Base-by-base conservation (phyloP, 2,888 invertebrate species). In the Ichneumon xanthorius region DNA sequence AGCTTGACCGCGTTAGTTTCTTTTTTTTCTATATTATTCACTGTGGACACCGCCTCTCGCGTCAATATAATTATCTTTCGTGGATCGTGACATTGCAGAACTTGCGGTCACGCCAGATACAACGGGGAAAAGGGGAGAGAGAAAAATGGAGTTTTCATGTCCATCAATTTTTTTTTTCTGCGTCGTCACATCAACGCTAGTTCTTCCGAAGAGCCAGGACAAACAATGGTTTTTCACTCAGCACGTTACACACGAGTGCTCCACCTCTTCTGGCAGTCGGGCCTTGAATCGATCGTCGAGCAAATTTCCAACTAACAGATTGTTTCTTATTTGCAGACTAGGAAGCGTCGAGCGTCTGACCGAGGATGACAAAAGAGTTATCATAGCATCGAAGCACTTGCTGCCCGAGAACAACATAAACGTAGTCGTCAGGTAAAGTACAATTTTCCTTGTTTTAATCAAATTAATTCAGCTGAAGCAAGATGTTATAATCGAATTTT, bases 371-470 rank as follows among this genome's bases (percentile, higher is more conserved):
- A 94, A 93, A 88, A 93, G 94, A 88, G 94, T 95, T 86, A 94
- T 95, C 72, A 84, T 88, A 58, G 94, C 95, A 3, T 94, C 94
- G 72, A 94, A 93, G 88, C 95, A 95, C 88, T 94, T 95, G 48
- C 89, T 92, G 82, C 95, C 95, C 37, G 97, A 97, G 90, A 98
- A 98, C 92, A 98, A 97, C 91, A 98, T 98, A 90, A 98, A 98
- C 93, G 98, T 98, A 11, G 98, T 98, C 45, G 96, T 98, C 87
- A 96, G 97, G 97, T 97, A 93, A 86, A 16, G 65, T 40, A 5
- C 16, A 55, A 22, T 26, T 48, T 76, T 63, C 11, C 9, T 58
- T 70, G 0, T 30, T 22, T 63, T 0, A 30, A 11, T 30, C n/a
- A 63, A 63, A 33, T 63, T 33, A n/a, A 30, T 7, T 26, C 40